Evolutionary conservation across 2,888 invertebrate genomes (phyloP).

Genomic region (Geotrupes spiniger): DNA sequence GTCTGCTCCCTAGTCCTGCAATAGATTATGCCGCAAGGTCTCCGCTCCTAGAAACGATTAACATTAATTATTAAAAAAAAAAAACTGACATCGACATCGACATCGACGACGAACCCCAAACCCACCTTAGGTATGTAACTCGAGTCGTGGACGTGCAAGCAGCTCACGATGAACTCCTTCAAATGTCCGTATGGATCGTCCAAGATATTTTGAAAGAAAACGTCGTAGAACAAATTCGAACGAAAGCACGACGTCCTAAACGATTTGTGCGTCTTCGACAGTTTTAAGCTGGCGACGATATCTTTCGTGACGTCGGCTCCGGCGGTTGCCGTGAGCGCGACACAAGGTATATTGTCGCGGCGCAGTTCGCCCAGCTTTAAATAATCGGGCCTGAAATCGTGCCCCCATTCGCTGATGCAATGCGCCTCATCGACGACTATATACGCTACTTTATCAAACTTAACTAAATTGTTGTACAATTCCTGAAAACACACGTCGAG

Average conservation of each 20-base stretch:
- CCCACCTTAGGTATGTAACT: constrained; percentile 45
- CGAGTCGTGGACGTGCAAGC: constrained; percentile 60
- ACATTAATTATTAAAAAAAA: neutral
- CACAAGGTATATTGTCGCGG: constrained; percentile 70
- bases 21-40: constrained; percentile 86
- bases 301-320: constrained; percentile 74
- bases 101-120: constrained; percentile 16
- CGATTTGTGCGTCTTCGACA: constrained; percentile 43
- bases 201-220: constrained; percentile 81
- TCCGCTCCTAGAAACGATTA: constrained; percentile 42
- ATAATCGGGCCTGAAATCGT: constrained; percentile 96
- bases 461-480: constrained; percentile 66
- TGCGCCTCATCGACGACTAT: constrained; percentile 97
- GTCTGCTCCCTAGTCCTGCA: constrained; percentile 92
- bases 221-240: constrained; percentile 91
- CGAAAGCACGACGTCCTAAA: constrained; percentile 90
- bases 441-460: constrained; percentile 77
- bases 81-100: neutral
- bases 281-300: constrained; percentile 70
- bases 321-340: constrained; percentile 96
- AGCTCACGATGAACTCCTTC: constrained; percentile 66
- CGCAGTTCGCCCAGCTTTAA: constrained; percentile 77
- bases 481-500: constrained; percentile 44
- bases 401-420: constrained; percentile 98
- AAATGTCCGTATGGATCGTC: constrained; percentile 80